Percentiles rank a stretch among this genome's conserved stretches.
phyloP scores from a whole-genome alignment of 37 sponge, comb jelly and placozoan genomes.

The Aphrocallistes beatrix region DNA sequence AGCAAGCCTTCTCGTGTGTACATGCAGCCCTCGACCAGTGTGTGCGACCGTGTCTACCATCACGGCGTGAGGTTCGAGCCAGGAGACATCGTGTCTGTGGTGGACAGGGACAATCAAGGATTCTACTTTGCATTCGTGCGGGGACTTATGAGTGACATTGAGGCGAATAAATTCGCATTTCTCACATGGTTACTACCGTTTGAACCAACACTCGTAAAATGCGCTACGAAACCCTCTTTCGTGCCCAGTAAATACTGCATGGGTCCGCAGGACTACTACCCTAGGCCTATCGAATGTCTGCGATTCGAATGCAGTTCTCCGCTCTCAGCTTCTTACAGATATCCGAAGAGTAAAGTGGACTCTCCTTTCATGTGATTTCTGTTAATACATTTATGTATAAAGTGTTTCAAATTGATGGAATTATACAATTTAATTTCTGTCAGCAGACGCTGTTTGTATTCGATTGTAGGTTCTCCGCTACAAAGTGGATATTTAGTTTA shows the following conservation, averaged over 20 bases:
- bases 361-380: conserved; percentile 14
- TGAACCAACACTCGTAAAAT: neutral
- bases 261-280: neutral
- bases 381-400: neutral
- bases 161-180: neutral
- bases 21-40: neutral
- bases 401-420: neutral
- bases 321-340: neutral
- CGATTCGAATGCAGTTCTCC: conserved; percentile 1
- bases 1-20: neutral
- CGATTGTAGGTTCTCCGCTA: no score
- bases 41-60: neutral
- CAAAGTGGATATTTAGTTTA: no score
- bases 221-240: neutral
- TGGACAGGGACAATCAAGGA: conserved; percentile 2
- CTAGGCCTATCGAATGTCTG: neutral
- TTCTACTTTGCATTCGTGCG: neutral
- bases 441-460: no score
- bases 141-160: neutral
- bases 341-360: neutral
- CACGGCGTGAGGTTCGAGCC: neutral
- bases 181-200: neutral
- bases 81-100: neutral
- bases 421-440: neutral
- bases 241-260: neutral